A percentile compares a stretch with the other conserved stretches of the same genome.
These are phyloP conservation scores for Dasypogon diadema DNA, from an alignment of 2,888 invertebrate species.

Conservation along the genomic window DNA sequence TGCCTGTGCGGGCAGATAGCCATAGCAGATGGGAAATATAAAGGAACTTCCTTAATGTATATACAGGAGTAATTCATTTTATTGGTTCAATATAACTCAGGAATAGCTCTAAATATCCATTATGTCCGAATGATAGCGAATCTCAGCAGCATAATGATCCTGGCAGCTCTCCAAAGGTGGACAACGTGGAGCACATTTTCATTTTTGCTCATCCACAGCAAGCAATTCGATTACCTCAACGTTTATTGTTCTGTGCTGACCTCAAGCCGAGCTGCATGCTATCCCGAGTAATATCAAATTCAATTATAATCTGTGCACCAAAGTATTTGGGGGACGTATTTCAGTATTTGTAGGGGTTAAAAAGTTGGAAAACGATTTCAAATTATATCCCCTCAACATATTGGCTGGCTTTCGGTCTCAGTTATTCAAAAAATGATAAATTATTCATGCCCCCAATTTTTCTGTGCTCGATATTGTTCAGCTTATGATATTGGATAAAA, in stretches of 20 bases:
- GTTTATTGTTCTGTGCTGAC: constrained; percentile 32
- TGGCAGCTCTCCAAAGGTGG: constrained; percentile 42
- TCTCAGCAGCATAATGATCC: constrained; percentile 37
- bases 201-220: constrained; percentile 25
- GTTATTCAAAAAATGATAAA: neutral
- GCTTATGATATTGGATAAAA: no score
- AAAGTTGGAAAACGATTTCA: neutral
- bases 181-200: constrained; percentile 23
- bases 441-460: no score
- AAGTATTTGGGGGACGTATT: neutral
- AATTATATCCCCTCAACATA: neutral
- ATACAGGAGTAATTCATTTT: constrained; percentile 49
- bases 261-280: constrained; percentile 10
- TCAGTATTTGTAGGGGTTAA: neutral
- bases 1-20: constrained; percentile 53
- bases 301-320: neutral
- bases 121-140: constrained; percentile 36
- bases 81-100: constrained; percentile 38
- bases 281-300: neutral
- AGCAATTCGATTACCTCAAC: constrained; percentile 30
- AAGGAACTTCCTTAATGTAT: constrained; percentile 42
- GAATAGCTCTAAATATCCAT: constrained; percentile 46
- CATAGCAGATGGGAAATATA: constrained; percentile 32
- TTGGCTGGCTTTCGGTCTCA: neutral
- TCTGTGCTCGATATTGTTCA: no score